Conservation (phyloP, 2,888 invertebrate species). For the Muschampia plurimacula region DNA sequence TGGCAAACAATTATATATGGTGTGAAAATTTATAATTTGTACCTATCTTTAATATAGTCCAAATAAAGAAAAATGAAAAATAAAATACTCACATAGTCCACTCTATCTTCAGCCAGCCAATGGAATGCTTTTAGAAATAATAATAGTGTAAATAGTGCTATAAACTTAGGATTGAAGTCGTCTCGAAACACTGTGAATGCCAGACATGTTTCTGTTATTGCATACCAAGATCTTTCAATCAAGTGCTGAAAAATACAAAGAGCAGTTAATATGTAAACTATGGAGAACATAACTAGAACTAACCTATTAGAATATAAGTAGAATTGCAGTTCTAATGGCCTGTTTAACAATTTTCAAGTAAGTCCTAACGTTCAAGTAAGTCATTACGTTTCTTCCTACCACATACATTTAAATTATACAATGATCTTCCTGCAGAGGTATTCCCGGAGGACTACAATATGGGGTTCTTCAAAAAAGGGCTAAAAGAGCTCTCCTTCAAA, state of each 20-base stretch:
- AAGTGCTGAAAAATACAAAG: conserved; percentile 89
- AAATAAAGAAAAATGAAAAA: too few relatives aligned
- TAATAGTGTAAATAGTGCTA: conserved; percentile 97
- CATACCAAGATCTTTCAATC: conserved; percentile 99
- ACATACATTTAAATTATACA: too few relatives aligned
- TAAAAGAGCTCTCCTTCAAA: too few relatives aligned
- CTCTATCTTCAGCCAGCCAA: conserved; percentile 99
- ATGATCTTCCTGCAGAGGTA: too few relatives aligned
- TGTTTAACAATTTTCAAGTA: too few relatives aligned
- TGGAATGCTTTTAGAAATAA: conserved; percentile 99
- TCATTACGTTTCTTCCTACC: too few relatives aligned
- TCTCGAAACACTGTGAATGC: conserved; percentile 99
- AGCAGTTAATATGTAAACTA: conserved; percentile 29
- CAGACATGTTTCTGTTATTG: conserved; percentile 99
- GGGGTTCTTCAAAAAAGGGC: too few relatives aligned
- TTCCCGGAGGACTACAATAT: too few relatives aligned
- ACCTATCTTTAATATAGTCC: too few relatives aligned
- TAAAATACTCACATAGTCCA: conserved; percentile 95
- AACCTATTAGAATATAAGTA: not conserved
- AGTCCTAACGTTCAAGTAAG: too few relatives aligned
- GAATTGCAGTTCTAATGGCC: not conserved
- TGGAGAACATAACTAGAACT: not conserved
- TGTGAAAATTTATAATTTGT: too few relatives aligned
- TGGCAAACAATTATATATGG: too few relatives aligned
- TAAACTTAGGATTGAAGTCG: conserved; percentile 99